phyloP scores from a whole-genome alignment of 2,113 vertebrate genomes.

The Eurystomus gularis region DNA sequence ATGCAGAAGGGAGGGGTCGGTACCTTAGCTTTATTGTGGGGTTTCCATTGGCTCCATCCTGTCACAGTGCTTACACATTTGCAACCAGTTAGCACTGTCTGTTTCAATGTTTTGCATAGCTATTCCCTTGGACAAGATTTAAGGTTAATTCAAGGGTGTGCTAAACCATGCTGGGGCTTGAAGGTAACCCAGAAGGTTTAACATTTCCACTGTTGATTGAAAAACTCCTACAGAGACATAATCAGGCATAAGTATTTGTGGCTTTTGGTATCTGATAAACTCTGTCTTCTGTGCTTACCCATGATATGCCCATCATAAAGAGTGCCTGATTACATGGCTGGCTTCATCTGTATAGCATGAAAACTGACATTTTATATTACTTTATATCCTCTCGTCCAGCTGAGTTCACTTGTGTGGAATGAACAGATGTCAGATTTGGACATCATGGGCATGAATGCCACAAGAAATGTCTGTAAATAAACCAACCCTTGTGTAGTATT shows the following conservation, averaged over 20 bases:
- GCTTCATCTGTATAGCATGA: background rate
- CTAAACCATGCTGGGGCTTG: background rate
- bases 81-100: background rate
- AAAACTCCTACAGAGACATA: background rate
- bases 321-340: background rate
- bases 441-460: background rate
- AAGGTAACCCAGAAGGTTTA: background rate
- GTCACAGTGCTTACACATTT: background rate
- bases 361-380: constrained; percentile 25
- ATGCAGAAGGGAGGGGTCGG: background rate
- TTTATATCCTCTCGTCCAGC: constrained; percentile 13
- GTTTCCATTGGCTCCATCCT: background rate
- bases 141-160: constrained; percentile 21
- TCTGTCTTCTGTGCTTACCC: constrained; percentile 15
- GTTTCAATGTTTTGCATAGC: background rate
- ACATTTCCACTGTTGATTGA: background rate
- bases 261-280: constrained; percentile 9
- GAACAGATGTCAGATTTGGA: constrained; percentile 25
- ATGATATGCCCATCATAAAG: background rate
- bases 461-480: background rate
- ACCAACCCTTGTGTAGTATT: background rate
- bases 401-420: constrained; percentile 38
- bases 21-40: background rate
- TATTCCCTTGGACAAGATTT: background rate
- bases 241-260: background rate